Percentiles rank a stretch among this genome's conserved stretches.
phyloP scores from a whole-genome alignment of 2,888 invertebrate species.

The Oxyscelio sp. region DNA sequence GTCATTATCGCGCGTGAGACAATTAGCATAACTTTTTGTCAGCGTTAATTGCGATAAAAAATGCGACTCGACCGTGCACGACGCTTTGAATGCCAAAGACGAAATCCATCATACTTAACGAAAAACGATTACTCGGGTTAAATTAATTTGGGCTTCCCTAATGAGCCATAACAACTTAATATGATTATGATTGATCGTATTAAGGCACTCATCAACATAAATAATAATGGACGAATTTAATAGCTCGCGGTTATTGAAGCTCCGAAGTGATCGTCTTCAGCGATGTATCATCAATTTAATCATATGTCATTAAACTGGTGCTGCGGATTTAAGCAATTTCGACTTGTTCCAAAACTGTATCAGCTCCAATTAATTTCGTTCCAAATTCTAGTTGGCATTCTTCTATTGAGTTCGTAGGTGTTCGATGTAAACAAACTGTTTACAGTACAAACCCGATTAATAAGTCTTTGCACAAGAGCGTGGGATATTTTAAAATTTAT shows the following conservation, averaged over 20 bases:
- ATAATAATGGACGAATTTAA: conserved; percentile 35
- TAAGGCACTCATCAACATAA: conserved; percentile 49
- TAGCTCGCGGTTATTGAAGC: conserved; percentile 19
- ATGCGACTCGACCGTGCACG: conserved; percentile 8
- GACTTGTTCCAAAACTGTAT: too few species aligned
- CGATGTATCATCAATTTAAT: conserved; percentile 35
- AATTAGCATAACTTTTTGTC: conserved; percentile 35
- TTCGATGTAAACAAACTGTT: too few species aligned
- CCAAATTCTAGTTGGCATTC: too few species aligned
- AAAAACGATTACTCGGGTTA: conserved; percentile 10
- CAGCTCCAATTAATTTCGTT: too few species aligned
- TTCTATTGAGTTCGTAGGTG: too few species aligned
- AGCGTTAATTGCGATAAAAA: conserved; percentile 28
- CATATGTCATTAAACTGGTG: not conserved
- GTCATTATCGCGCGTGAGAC: conserved; percentile 13
- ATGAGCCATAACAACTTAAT: conserved; percentile 44
- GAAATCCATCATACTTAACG: not conserved
- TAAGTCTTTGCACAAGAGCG: too few species aligned
- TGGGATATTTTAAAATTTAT: too few species aligned
- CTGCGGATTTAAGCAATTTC: too few species aligned
- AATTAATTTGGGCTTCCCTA: conserved; percentile 40
- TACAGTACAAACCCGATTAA: too few species aligned
- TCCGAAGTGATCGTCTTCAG: conserved; percentile 13
- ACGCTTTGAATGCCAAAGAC: not conserved
- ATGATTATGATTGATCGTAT: conserved; percentile 35